phyloP scores from a whole-genome alignment of 2,888 invertebrate genomes.

The Encarsia formosa region DNA sequence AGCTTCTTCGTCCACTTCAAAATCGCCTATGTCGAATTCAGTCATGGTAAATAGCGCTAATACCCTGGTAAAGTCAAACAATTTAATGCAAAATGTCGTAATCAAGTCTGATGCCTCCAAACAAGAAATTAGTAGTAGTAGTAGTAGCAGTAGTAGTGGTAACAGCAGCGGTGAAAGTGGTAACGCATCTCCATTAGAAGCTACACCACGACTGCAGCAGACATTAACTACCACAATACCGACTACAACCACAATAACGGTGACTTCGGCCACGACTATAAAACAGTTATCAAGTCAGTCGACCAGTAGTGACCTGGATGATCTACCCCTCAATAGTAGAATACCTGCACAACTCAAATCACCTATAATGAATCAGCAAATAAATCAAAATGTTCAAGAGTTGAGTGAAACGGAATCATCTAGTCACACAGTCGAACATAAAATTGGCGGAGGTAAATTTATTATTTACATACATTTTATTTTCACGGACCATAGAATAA shows the following conservation, averaged over 20 bases:
- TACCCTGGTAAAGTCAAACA: constrained; percentile 43
- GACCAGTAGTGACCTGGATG: constrained; percentile 45
- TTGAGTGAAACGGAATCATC: constrained; percentile 43
- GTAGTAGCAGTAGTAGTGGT: constrained; percentile 2
- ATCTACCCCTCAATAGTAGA: constrained; percentile 48
- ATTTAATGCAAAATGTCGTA: constrained; percentile 42
- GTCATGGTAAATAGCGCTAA: constrained; percentile 43
- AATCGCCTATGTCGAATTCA: constrained; percentile 45
- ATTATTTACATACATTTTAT: no score
- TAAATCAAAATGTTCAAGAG: constrained; percentile 36
- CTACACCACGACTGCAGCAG: constrained; percentile 4
- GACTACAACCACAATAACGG: background rate
- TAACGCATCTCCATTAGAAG: constrained; percentile 14
- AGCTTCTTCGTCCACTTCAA: constrained; percentile 40
- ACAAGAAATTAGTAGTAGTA: constrained; percentile 34
- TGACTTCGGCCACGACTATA: background rate
- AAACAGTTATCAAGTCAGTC: constrained; percentile 3
- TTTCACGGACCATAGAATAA: background rate
- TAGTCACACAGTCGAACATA: constrained; percentile 49
- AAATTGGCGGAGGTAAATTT: constrained; percentile 48
- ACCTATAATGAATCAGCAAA: constrained; percentile 36
- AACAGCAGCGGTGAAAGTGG: constrained; percentile 4
- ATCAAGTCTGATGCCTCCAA: constrained; percentile 47
- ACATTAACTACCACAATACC: background rate
- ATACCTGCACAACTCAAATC: constrained; percentile 48